Evolutionary conservation across 2,797 vertebrate genomes (phyloP).

Genomic region (Epinephelus coioides): DNA sequence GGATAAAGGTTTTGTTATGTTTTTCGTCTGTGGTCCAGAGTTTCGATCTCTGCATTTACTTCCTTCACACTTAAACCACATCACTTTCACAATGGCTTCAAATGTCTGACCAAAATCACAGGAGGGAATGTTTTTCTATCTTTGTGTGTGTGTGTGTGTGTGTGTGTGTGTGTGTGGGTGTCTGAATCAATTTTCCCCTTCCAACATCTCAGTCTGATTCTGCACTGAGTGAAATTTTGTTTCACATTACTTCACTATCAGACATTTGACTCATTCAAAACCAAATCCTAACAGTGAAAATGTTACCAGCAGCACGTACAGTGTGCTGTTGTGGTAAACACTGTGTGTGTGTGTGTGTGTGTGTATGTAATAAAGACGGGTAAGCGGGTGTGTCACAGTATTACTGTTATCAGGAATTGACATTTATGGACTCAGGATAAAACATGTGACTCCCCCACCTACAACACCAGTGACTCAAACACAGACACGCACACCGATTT

Average conservation of each 20-base stretch:
- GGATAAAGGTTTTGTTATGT: constrained; percentile 46
- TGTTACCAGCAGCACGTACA: not conserved
- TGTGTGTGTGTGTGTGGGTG: constrained; percentile 2
- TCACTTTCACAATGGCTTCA: constrained; percentile 78
- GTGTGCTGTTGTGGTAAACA: constrained; percentile 10
- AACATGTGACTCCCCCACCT: constrained; percentile 82
- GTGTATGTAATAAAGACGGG: constrained; percentile 13
- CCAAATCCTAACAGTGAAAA: constrained; percentile 18
- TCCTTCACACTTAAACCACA: constrained; percentile 83
- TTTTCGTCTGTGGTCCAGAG: constrained; percentile 73
- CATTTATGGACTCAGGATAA: constrained; percentile 76
- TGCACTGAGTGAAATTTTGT: constrained; percentile 6
- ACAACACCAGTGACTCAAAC: constrained; percentile 73
- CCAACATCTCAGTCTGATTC: not conserved
- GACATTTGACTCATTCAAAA: constrained; percentile 20
- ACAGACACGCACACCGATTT: constrained; percentile 33
- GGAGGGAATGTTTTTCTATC: constrained; percentile 32
- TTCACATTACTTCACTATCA: constrained; percentile 18
- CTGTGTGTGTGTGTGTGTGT: not conserved
- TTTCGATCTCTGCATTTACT: constrained; percentile 78
- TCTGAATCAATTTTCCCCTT: constrained; percentile 7
- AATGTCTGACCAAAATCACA: constrained; percentile 67
- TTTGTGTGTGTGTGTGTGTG: constrained; percentile 8
- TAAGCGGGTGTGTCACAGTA: constrained; percentile 43
- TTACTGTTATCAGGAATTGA: constrained; percentile 76